A percentile compares a stretch with the other conserved stretches of the same genome.
phyloP scores from a whole-genome alignment of 2,797 vertebrate genomes.

The Simalia tracyae region DNA sequence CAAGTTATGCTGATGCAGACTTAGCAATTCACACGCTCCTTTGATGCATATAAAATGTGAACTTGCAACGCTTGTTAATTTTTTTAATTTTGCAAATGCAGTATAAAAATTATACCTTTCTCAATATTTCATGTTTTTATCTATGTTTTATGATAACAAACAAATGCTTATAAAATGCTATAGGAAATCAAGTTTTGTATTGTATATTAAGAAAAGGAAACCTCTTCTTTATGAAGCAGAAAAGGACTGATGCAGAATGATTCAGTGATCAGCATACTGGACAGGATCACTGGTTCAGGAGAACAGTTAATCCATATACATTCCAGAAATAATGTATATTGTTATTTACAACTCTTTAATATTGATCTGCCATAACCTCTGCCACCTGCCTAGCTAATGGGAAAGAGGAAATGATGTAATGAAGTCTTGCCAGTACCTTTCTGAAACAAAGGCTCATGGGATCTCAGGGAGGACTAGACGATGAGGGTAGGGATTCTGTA shows the following conservation, averaged over 20 bases:
- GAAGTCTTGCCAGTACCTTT: too few relatives aligned
- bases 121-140: constrained; percentile 61
- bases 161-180: constrained; percentile 45
- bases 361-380: too few relatives aligned
- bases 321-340: too few relatives aligned
- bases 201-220: constrained; percentile 12
- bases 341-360: too few relatives aligned
- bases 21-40: not conserved
- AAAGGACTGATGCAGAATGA: not conserved
- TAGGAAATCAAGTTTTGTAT: constrained; percentile 35
- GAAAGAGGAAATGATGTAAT: too few relatives aligned
- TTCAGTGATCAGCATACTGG: not conserved
- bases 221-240: not conserved
- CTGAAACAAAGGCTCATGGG: too few relatives aligned
- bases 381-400: too few relatives aligned
- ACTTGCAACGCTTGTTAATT: constrained; percentile 44
- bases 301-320: too few relatives aligned
- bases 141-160: constrained; percentile 54
- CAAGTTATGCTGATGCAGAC: not conserved
- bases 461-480: too few relatives aligned
- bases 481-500: too few relatives aligned
- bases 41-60: not conserved
- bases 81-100: constrained; percentile 55
- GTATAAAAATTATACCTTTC: constrained; percentile 60
- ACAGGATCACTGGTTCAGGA: not conserved